A percentile compares a stretch with the other conserved stretches of the same genome.
Evolutionary conservation across 2,888 invertebrate genomes (phyloP).

Genomic region (Holacanthella duospinosa): DNA sequence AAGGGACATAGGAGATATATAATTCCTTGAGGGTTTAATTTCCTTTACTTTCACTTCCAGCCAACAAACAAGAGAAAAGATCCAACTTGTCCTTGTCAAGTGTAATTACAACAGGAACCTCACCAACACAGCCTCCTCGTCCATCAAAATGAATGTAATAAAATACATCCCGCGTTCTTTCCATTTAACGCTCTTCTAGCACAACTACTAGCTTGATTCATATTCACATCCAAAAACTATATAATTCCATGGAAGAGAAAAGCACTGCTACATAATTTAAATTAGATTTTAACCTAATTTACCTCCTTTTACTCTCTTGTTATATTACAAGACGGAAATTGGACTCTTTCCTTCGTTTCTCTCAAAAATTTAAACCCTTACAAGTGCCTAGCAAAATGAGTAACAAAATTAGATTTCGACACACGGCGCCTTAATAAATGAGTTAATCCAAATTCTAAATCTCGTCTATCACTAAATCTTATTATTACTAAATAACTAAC

Average conservation of each 20-base stretch:
- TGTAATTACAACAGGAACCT: neutral
- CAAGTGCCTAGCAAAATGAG: neutral
- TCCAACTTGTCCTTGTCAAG: neutral
- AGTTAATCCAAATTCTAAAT: neutral
- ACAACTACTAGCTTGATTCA: too few species aligned
- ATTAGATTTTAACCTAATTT: conserved; percentile 2
- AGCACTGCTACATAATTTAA: conserved; percentile 14
- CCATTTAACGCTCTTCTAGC: too few species aligned
- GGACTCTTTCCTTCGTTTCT: too few species aligned
- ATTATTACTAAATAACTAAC: too few species aligned
- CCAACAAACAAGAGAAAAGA: neutral
- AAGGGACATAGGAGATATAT: too few species aligned
- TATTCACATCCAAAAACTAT: too few species aligned
- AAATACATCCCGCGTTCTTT: too few species aligned
- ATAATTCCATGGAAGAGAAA: too few species aligned
- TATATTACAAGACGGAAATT: neutral
- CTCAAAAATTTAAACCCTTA: too few species aligned
- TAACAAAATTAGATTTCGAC: too few species aligned
- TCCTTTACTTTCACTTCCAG: neutral
- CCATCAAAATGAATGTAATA: neutral
- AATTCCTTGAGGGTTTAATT: neutral
- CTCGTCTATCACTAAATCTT: too few species aligned
- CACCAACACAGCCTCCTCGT: neutral
- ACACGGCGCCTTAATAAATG: too few species aligned
- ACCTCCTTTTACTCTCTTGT: neutral